Conservation (phyloP, 2,797 vertebrate species). For the Chelon auratus region DNA sequence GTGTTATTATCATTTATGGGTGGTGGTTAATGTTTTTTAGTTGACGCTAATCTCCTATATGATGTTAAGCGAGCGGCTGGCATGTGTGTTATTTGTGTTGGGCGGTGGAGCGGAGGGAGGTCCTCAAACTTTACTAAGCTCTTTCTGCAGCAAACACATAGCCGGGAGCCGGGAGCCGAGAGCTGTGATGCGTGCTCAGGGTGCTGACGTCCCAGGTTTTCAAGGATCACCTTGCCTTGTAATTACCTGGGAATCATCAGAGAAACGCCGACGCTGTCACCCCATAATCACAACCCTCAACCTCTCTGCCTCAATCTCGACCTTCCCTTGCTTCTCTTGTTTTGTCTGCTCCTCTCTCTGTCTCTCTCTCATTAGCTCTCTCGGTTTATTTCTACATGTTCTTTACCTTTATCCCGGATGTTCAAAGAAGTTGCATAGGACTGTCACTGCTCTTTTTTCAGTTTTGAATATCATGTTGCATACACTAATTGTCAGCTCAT, state of each 20-base stretch:
- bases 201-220: slow-evolving; percentile 84
- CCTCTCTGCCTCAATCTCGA: slow-evolving; percentile 77
- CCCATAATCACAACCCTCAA: slow-evolving; percentile 87
- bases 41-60: slow-evolving; percentile 66
- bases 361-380: slow-evolving; percentile 53
- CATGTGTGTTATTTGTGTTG: slow-evolving; percentile 18
- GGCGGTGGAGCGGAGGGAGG: neutral
- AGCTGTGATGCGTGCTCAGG: slow-evolving; percentile 79
- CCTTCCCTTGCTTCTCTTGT: slow-evolving; percentile 71
- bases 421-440: neutral
- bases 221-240: slow-evolving; percentile 89
- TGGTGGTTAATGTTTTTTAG: slow-evolving; percentile 57
- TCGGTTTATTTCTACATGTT: slow-evolving; percentile 47
- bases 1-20: slow-evolving; percentile 71
- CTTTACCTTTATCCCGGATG: slow-evolving; percentile 1
- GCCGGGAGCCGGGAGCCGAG: slow-evolving; percentile 40
- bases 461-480: slow-evolving; percentile 26
- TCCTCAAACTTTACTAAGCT: slow-evolving; percentile 45
- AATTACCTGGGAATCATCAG: slow-evolving; percentile 90
- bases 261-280: slow-evolving; percentile 86
- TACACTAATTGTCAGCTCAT: slow-evolving; percentile 61
- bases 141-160: slow-evolving; percentile 34
- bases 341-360: slow-evolving; percentile 55
- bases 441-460: slow-evolving; percentile 14
- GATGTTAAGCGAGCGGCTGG: slow-evolving; percentile 25